These are phyloP conservation scores for Dryas iulia DNA, from an alignment of 1,140 invertebrate genomes.

Conservation along the genomic window DNA sequence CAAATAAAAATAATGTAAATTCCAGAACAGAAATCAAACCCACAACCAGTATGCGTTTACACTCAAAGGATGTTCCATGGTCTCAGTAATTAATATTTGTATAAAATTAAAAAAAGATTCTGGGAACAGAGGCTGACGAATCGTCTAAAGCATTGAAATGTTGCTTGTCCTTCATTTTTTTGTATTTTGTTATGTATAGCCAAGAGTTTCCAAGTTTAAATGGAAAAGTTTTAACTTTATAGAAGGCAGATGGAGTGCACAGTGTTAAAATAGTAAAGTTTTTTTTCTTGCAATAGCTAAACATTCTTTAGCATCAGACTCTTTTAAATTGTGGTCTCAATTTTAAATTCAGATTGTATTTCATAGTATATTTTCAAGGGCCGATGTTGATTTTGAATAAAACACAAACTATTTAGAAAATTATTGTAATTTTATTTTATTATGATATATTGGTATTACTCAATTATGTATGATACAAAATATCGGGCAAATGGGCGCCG, in stretches of 20 bases:
- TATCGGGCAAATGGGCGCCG: too few relatives aligned
- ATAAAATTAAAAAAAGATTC: neutral
- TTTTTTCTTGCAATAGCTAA: constrained; percentile 37
- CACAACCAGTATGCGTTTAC: too few relatives aligned
- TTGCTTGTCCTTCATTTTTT: constrained; percentile 10
- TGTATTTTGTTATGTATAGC: neutral
- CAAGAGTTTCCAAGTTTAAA: constrained; percentile 51
- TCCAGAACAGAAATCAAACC: too few relatives aligned
- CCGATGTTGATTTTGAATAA: too few relatives aligned
- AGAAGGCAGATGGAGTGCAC: constrained; percentile 51
- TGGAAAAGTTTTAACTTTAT: constrained; percentile 62
- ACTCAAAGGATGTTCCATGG: too few relatives aligned
- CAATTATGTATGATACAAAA: too few relatives aligned
- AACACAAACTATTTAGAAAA: too few relatives aligned
- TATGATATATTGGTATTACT: too few relatives aligned
- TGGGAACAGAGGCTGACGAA: neutral
- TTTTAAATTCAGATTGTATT: constrained; percentile 34
- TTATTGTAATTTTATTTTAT: too few relatives aligned
- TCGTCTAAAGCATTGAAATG: neutral
- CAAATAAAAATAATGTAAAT: too few relatives aligned
- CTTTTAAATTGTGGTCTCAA: constrained; percentile 31
- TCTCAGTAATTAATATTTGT: too few relatives aligned
- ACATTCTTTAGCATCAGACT: constrained; percentile 36
- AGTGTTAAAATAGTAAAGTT: constrained; percentile 59
- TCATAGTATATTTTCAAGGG: constrained; percentile 20